phyloP scores from a whole-genome alignment of 2,113 vertebrate species.

The Pollachius pollachius region DNA sequence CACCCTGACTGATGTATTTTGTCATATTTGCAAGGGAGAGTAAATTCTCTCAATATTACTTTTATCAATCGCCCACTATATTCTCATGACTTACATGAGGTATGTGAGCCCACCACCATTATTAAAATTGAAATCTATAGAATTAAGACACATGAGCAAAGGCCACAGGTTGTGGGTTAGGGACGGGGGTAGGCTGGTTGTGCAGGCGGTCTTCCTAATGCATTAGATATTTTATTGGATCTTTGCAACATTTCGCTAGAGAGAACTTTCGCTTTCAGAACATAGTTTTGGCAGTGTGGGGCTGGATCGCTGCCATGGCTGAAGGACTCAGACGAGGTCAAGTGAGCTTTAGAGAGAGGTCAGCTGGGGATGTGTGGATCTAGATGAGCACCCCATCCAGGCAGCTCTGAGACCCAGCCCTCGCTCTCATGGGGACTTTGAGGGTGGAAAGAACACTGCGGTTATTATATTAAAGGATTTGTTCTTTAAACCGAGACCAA shows the following conservation, averaged over 20 bases:
- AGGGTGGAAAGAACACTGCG: background rate
- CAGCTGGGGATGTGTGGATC: background rate
- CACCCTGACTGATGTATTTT: background rate
- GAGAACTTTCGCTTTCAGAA: too few species aligned
- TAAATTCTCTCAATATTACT: background rate
- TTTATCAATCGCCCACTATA: background rate
- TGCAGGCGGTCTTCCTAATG: too few species aligned
- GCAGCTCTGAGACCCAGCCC: background rate
- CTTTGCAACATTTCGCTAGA: too few species aligned
- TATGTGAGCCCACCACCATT: background rate
- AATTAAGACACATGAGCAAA: background rate
- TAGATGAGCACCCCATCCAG: background rate
- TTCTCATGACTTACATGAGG: background rate
- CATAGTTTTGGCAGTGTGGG: too few species aligned
- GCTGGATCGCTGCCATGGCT: too few species aligned
- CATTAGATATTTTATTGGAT: too few species aligned
- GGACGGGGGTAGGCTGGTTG: too few species aligned
- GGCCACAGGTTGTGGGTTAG: background rate
- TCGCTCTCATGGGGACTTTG: background rate
- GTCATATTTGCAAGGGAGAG: too few species aligned
- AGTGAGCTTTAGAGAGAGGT: background rate
- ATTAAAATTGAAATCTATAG: background rate
- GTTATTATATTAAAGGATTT: background rate
- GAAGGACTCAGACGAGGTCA: background rate
- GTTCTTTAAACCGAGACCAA: too few species aligned